phyloP scores from a whole-genome alignment of 2,797 vertebrate species.

The Peromyscus aztecus region DNA sequence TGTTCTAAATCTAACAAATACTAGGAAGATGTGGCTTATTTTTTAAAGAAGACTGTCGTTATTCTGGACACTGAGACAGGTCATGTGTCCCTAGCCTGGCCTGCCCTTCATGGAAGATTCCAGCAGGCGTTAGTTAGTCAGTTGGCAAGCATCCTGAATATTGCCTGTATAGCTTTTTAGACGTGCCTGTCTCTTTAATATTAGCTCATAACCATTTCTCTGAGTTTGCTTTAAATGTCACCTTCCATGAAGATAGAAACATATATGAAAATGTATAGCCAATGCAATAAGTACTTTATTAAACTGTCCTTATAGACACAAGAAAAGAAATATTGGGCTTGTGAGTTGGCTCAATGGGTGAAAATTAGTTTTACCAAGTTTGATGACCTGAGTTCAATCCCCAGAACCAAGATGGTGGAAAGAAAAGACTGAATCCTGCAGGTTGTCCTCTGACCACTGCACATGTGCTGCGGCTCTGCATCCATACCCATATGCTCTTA shows the following conservation, averaged over 20 bases:
- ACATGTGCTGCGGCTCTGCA: not conserved
- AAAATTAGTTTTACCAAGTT: not conserved
- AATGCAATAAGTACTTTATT: constrained; percentile 9
- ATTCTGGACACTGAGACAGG: not conserved
- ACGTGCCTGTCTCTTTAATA: not conserved
- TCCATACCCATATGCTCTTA: not conserved
- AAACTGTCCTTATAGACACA: not conserved
- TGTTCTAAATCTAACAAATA: not conserved
- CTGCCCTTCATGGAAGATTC: not conserved
- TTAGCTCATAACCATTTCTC: not conserved
- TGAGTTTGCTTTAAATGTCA: constrained; percentile 31
- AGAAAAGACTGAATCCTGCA: not conserved
- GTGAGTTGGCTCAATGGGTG: too few relatives aligned
- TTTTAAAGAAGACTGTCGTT: constrained; percentile 1
- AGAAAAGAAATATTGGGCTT: not conserved
- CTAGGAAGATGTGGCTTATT: not conserved
- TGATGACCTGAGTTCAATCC: not conserved
- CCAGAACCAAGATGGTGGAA: not conserved
- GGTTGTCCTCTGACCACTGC: not conserved
- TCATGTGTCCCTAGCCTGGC: not conserved
- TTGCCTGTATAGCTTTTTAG: not conserved
- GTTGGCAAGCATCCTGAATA: not conserved
- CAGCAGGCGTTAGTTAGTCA: not conserved
- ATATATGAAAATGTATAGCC: not conserved
- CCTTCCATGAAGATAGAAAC: not conserved